Percentiles rank a stretch among this genome's conserved stretches.
Conservation (phyloP, 2,797 vertebrate genomes). For the Synanceia verrucosa region DNA sequence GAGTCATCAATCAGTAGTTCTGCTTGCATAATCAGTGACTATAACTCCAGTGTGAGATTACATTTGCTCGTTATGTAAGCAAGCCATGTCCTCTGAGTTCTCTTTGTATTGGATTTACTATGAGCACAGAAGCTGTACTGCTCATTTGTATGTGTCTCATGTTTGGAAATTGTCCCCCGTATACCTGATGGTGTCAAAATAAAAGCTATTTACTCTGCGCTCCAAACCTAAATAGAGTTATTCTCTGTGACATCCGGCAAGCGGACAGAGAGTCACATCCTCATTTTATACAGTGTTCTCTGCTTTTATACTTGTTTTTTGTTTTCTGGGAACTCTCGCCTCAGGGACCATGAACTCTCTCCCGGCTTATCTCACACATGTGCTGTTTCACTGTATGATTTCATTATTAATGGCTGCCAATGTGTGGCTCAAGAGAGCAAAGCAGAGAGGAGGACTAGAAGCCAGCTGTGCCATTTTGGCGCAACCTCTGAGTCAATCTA, state of each 20-base stretch:
- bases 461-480: conserved; percentile 74
- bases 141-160: conserved; percentile 64
- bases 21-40: conserved; percentile 73
- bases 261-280: conserved; percentile 50
- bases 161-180: conserved; percentile 48
- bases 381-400: conserved; percentile 67
- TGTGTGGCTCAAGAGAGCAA: conserved; percentile 55
- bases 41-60: conserved; percentile 73
- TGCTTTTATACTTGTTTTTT: conserved; percentile 63
- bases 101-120: conserved; percentile 63
- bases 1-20: conserved; percentile 77
- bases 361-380: conserved; percentile 60
- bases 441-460: conserved; percentile 43
- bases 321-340: conserved; percentile 53
- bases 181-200: conserved; percentile 64
- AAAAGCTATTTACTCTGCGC: conserved; percentile 61
- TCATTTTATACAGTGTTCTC: conserved; percentile 49
- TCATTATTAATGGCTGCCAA: conserved; percentile 74
- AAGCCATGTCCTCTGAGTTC: conserved; percentile 59
- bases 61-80: conserved; percentile 73
- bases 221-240: conserved; percentile 59
- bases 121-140: conserved; percentile 32
- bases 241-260: conserved; percentile 54
- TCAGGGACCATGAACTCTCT: conserved; percentile 65
- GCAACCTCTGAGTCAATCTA: conserved; percentile 81